A percentile compares a stretch with the other conserved stretches of the same genome.
Conservation (phyloP, 2,113 vertebrate species). For the Phyllopteryx taeniolatus region DNA sequence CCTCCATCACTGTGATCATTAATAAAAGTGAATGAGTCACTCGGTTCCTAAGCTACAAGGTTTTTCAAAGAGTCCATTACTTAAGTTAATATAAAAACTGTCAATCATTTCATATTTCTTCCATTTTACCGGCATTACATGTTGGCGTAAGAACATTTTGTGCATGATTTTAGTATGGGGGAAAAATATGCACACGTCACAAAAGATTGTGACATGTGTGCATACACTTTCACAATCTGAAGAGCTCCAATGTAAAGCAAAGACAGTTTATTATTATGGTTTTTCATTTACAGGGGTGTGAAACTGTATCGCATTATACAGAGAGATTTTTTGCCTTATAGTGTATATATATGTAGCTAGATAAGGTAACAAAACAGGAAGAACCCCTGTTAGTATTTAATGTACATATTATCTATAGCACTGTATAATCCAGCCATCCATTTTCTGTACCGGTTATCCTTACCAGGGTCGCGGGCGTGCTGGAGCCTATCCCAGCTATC, state of each 20-base stretch:
- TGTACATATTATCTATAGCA: too few relatives aligned
- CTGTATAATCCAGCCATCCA: too few relatives aligned
- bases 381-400: background rate
- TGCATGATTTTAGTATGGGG: background rate
- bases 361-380: background rate
- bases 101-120: conserved; percentile 31
- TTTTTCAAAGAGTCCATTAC: conserved; percentile 13
- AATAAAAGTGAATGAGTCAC: conserved; percentile 29
- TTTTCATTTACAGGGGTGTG: too few relatives aligned
- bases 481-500: too few relatives aligned
- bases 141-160: background rate
- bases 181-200: background rate
- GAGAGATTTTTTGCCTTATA: background rate
- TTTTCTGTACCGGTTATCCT: too few relatives aligned
- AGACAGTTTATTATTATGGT: background rate
- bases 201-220: background rate
- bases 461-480: too few relatives aligned
- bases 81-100: conserved; percentile 30
- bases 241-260: background rate
- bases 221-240: background rate
- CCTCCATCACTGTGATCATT: conserved; percentile 10
- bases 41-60: conserved; percentile 27
- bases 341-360: too few relatives aligned
- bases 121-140: conserved; percentile 10
- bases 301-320: background rate